Evolutionary conservation across 2,888 invertebrate species (phyloP), one percentile per base, ranked within the genome.

Genomic region (Megamerina dolium): DNA sequence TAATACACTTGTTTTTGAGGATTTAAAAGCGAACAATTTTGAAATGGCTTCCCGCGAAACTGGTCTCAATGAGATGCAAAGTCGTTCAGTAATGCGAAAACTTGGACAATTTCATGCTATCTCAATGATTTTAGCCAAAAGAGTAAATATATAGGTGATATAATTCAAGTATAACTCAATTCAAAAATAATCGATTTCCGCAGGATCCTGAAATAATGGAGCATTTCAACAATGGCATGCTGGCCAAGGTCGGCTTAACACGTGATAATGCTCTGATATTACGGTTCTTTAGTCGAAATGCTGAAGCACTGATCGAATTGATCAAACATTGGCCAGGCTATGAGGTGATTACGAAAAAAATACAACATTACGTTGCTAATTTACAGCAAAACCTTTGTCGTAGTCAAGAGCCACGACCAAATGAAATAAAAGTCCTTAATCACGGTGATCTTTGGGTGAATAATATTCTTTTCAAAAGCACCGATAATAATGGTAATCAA

Each of bases 361-460:
- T 68, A 64, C 41, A 72, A 74, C 55, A 73, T 73, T 66, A 76
- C 48, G 33, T 41, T 23, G 19, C 12, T 14, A 18, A 56, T 32
- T 50, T 56, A 16, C 34, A 31, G 6, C 36, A 39, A 2, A 36
- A 43, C 9, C 16, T 49, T 2, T 4, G 37, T 2, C 33, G 26
- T 2, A 35, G 37, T 16, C 41, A 43, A 3, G 18, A 23, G 4
- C 42, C 43, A 2, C 26, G 13, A 3, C 5, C 32, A 2, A 27
- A 20, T 2, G 49, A 53, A 31, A 10, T 57, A 30, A 66, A 50
- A 13, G 75, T 75, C 16, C 56, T 76, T 2, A 75, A 75, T 50
- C 76, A 76, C 49, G 75, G 75, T 1, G 76, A 76, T 56, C 56
- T 75, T 4, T 76, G 76, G 76, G 66, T 73, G 3, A 75, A 75